phyloP scores from a whole-genome alignment of 2,888 invertebrate species.

The Tortrix viridana region DNA sequence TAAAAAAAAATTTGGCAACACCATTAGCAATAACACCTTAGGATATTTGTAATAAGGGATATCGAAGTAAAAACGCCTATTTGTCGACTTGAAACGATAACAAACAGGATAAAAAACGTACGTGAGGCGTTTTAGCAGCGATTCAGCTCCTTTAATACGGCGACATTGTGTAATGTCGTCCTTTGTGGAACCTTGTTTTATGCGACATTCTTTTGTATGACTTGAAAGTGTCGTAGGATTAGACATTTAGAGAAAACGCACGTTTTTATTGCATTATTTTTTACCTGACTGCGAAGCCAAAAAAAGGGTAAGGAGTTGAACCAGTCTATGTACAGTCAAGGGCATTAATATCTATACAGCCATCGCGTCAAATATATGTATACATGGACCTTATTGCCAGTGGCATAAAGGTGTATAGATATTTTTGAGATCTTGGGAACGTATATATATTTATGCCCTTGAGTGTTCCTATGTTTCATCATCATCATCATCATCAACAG shows the following conservation, averaged over 20 bases:
- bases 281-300: too few relatives aligned
- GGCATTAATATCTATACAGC: too few relatives aligned
- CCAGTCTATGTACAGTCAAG: too few relatives aligned
- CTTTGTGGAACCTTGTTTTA: constrained; percentile 17
- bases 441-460: too few relatives aligned
- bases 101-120: constrained; percentile 34
- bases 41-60: constrained; percentile 23
- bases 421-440: too few relatives aligned
- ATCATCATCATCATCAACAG: too few relatives aligned
- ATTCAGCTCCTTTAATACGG: background rate
- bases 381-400: too few relatives aligned
- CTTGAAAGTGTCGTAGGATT: constrained; percentile 11
- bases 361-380: too few relatives aligned
- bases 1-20: background rate
- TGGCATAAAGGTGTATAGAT: too few relatives aligned
- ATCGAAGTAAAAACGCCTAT: constrained; percentile 22
- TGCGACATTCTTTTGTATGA: constrained; percentile 5
- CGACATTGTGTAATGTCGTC: constrained; percentile 3
- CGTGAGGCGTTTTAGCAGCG: constrained; percentile 26
- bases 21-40: constrained; percentile 26
- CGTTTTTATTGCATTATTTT: background rate
- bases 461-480: too few relatives aligned
- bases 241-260: background rate
- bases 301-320: too few relatives aligned
- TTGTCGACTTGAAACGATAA: constrained; percentile 29